Evolutionary conservation across 2,113 vertebrate genomes (phyloP), one percentile per base, ranked within the genome.

Genomic region (Apteryx owenii): DNA sequence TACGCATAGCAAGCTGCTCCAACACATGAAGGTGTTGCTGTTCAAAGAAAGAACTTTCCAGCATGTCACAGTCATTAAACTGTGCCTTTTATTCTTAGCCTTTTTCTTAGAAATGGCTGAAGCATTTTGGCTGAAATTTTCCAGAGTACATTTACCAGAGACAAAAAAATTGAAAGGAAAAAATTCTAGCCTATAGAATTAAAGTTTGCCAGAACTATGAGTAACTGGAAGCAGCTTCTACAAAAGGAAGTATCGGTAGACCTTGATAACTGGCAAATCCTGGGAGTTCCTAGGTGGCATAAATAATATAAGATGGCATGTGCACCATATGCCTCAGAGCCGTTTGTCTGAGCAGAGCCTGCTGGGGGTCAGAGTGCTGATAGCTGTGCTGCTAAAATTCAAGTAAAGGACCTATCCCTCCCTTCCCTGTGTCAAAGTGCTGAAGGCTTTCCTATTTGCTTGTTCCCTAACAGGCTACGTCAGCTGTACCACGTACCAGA

Each of bases 401-500:
- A 36, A 40, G 21, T 4, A 85, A 50, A 54, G 40, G 13, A 9
- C 33, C 62, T 92, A 13, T 70, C 33, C 33, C 77, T 81, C 80
- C 18, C 75, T 78, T 81, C 19, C 2, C 12, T n/a, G 18, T 13
- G 22, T 38, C 10, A 61, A 65, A 36, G 62, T 3, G 1, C 73
- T 89, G 91, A 44, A 83, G 54, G 21, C 12, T 83, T 88, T 86
- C 54, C 12, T 42, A 1, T 89, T 78, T 4, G 1, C 22, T 21
- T 40, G 23, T 23, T 50, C 42, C 10, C 19, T 38, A 31, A 33
- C 23, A 9, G n/a, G 19, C 26, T 22, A 23, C 23, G 26, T 61
- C 25, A 10, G 40, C 36, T 77, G 20, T 50, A 12, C 11, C 44
- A 3, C 0, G 4, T 16, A 25, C 2, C 1, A 22, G 21, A 29